Evolutionary conservation across 2,113 vertebrate species (phyloP), one percentile per base, ranked within the genome.

Genomic region (Globicephala melas): DNA sequence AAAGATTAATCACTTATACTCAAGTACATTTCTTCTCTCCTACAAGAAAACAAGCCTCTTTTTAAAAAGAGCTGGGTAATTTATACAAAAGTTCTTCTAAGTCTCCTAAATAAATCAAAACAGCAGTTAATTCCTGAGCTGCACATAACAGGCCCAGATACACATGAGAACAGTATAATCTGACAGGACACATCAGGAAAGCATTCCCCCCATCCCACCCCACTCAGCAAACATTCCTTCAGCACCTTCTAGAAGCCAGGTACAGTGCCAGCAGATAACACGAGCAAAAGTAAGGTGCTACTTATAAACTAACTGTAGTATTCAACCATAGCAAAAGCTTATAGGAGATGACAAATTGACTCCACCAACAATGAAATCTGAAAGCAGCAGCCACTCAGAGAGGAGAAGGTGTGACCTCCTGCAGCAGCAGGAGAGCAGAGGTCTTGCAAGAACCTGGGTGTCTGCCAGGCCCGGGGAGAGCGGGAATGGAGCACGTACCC

Each of bases 1-100:
- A 91, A 96, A 80, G 58, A 71, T 68, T 92, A 94, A 92, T 90
- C 87, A 70, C 53, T 53, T 94, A 73, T 55, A 89, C 15, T 94
- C 62, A 76, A 79, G 33, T 53, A 87, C 3, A 83, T 63, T 92
- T 88, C 62, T 70, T 44, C 65, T 88, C 53, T 91, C 41, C 58
- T 73, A 63, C 13, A 82, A 82, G 14, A 92, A 94, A 94, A 80
- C 15, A 83, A 86, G 94, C 14, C 4, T 55, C 17, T 63, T 83
- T 68, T 73, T 53, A 1, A 8, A 17, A 77, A 95, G 79, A 89
- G 77, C 31, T 53, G 17, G 7, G 9, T 84, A 71, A 81, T 62
- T 68, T 93, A 93, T 7, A 73, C 12, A 92, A 58, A 62, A 63
- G 38, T 86, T 73, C 14, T 89, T 74, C 31, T 90, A 71, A 85